phyloP scores from a whole-genome alignment of 1,140 invertebrate genomes.

The Drosophila albomicans region DNA sequence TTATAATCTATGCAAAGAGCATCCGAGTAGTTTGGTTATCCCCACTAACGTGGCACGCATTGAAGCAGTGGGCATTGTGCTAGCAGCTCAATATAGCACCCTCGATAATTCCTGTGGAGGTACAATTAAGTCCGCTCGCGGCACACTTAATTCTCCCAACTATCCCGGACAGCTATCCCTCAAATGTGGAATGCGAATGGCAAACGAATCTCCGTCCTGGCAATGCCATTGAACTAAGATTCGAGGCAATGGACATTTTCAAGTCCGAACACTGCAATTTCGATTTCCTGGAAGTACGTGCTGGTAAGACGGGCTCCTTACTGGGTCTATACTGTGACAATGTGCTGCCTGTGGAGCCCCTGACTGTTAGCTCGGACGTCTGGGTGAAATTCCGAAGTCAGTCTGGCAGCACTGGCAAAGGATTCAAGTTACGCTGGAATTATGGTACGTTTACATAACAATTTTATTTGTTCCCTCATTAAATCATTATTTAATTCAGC shows the following conservation, averaged over 20 bases:
- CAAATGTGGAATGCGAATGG: constrained; percentile 92
- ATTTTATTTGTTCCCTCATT: neutral
- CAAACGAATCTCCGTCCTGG: constrained; percentile 87
- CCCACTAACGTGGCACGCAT: constrained; percentile 52
- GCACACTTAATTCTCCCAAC: constrained; percentile 90
- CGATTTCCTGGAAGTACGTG: constrained; percentile 94
- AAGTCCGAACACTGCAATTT: constrained; percentile 91
- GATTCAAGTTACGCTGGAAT: constrained; percentile 91
- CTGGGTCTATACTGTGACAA: constrained; percentile 89
- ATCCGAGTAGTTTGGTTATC: constrained; percentile 50
- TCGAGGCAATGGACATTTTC: constrained; percentile 89
- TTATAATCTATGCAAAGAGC: constrained; percentile 49
- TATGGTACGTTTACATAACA: constrained; percentile 85
- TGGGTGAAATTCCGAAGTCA: constrained; percentile 94
- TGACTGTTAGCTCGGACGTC: constrained; percentile 86
- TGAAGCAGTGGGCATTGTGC: constrained; percentile 37
- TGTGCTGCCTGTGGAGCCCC: constrained; percentile 86
- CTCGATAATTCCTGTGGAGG: constrained; percentile 89
- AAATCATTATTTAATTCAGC: constrained; percentile 32
- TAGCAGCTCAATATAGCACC: constrained; percentile 55
- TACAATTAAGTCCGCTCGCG: constrained; percentile 87
- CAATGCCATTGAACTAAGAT: constrained; percentile 89
- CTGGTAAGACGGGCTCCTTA: constrained; percentile 87
- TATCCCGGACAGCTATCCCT: constrained; percentile 93
- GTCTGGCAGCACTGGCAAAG: constrained; percentile 87